A percentile compares a stretch with the other conserved stretches of the same genome.
These are phyloP conservation scores for Cyphomyrus plagiostoma DNA, from an alignment of 2,113 vertebrate species.

Conservation along the genomic window DNA sequence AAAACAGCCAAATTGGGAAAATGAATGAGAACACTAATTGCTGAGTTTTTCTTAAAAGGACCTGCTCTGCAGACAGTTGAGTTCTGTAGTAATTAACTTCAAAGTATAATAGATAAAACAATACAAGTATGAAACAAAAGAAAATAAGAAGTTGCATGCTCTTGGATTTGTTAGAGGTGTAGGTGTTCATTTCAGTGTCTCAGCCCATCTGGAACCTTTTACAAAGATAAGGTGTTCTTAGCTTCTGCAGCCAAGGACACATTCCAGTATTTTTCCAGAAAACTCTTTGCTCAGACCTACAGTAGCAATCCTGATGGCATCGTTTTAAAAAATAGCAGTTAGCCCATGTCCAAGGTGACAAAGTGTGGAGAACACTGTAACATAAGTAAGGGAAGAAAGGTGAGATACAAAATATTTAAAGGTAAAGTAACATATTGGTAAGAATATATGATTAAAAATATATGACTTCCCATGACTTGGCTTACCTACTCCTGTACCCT, in stretches of 20 bases:
- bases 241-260: not conserved
- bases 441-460: not conserved
- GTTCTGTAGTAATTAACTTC: not conserved
- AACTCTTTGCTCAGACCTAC: not conserved
- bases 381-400: not conserved
- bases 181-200: no score
- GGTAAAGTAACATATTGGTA: not conserved
- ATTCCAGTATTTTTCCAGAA: not conserved
- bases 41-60: no score
- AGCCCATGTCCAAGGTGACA: not conserved
- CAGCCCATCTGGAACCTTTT: not conserved
- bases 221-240: not conserved
- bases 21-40: no score
- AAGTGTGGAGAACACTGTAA: not conserved
- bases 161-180: not conserved
- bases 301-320: not conserved
- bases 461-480: not conserved
- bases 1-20: no score
- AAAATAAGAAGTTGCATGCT: not conserved
- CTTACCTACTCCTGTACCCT: not conserved
- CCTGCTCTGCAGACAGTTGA: not conserved
- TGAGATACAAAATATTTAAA: not conserved
- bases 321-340: not conserved
- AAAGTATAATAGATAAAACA: not conserved
- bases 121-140: not conserved